Percentiles rank a stretch among this genome's conserved stretches.
Evolutionary conservation across 2,113 vertebrate species (phyloP).

Genomic region (Nematolebias whitei): DNA sequence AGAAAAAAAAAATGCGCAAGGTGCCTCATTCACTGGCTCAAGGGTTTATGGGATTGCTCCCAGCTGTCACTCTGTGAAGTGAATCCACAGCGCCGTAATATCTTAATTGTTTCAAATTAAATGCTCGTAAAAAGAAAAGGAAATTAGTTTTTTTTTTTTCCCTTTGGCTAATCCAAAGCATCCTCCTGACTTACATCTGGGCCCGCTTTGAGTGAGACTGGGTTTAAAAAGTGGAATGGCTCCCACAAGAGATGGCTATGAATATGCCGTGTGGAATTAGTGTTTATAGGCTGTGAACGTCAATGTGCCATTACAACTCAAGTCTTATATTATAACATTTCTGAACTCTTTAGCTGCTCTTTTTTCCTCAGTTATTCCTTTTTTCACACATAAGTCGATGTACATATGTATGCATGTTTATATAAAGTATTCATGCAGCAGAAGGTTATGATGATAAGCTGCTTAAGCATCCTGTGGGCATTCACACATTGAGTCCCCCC

Average conservation of each 20-base stretch:
- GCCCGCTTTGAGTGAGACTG: constrained; percentile 50
- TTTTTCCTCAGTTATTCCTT: background rate
- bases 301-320: constrained; percentile 17
- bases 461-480: too few species aligned
- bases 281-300: constrained; percentile 62
- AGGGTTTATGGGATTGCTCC: constrained; percentile 77
- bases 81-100: constrained; percentile 68
- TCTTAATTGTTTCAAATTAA: constrained; percentile 82
- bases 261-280: constrained; percentile 44
- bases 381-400: background rate
- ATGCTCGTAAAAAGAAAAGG: constrained; percentile 76
- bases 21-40: constrained; percentile 68
- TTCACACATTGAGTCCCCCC: background rate
- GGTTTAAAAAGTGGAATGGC: constrained; percentile 65
- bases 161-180: constrained; percentile 71
- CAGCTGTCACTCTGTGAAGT: constrained; percentile 75
- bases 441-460: constrained; percentile 40
- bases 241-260: constrained; percentile 55
- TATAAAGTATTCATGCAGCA: background rate
- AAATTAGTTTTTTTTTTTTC: constrained; percentile 60
- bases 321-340: background rate
- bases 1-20: constrained; percentile 48
- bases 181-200: constrained; percentile 75
- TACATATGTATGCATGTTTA: background rate
- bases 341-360: background rate